Evolutionary conservation across 2,888 invertebrate genomes (phyloP).

Genomic region (Drosophila setosimentum): DNA sequence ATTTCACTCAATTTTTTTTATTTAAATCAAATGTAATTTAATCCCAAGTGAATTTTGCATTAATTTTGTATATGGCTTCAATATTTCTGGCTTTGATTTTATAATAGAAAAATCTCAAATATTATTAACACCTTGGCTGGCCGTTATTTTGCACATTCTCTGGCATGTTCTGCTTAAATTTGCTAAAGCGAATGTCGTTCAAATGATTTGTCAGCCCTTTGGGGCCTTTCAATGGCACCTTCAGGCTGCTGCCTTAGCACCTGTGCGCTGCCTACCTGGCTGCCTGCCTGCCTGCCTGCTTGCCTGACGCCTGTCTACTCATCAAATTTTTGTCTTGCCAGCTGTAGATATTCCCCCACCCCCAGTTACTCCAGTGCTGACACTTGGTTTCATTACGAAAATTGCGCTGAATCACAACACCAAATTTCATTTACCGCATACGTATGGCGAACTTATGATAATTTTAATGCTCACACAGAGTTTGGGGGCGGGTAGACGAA

Average conservation of each 20-base stretch:
- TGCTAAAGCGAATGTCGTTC: slow-evolving; percentile 14
- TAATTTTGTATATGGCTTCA: background rate
- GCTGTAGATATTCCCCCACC: background rate
- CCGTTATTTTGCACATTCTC: background rate
- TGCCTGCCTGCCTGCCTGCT: background rate
- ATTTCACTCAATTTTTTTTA: background rate
- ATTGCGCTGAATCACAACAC: slow-evolving; percentile 45
- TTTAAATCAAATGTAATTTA: background rate
- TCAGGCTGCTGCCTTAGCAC: slow-evolving; percentile 22
- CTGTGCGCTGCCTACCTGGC: slow-evolving; percentile 12
- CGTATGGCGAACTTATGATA: slow-evolving; percentile 62
- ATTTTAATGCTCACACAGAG: slow-evolving; percentile 43
- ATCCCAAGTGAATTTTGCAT: background rate
- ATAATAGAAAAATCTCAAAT: background rate
- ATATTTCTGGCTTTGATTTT: background rate
- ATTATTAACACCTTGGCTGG: background rate
- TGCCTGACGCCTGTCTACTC: slow-evolving; percentile 8
- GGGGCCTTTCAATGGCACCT: slow-evolving; percentile 21
- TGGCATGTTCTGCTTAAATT: slow-evolving; percentile 11
- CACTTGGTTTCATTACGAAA: slow-evolving; percentile 65
- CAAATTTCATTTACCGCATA: slow-evolving; percentile 54
- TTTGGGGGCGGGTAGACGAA: slow-evolving; percentile 15
- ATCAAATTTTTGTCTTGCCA: slow-evolving; percentile 3
- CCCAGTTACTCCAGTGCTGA: background rate
- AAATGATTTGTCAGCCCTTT: slow-evolving; percentile 40